Evolutionary conservation across 2,797 vertebrate species (phyloP).

Genomic region (Poeciliopsis turneri): DNA sequence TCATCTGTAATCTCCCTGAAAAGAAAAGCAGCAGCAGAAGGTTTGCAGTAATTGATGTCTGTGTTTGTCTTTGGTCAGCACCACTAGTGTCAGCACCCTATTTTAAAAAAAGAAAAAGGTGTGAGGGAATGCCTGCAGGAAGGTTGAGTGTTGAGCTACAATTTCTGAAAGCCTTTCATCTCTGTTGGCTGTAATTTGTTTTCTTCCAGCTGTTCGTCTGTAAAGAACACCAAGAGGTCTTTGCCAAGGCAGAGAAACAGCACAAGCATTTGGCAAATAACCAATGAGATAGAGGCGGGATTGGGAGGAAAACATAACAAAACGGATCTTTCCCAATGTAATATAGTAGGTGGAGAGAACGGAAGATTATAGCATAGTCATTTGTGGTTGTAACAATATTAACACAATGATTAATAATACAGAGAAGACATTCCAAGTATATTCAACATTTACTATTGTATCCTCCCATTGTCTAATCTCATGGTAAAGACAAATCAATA

Average conservation of each 20-base stretch:
- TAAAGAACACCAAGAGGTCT: slow-evolving; percentile 41
- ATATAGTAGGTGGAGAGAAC: not conserved
- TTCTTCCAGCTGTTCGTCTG: slow-evolving; percentile 67
- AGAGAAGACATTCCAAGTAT: not conserved
- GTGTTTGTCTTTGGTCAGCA: slow-evolving; percentile 28
- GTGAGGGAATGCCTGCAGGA: slow-evolving; percentile 48
- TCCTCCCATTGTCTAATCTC: not conserved
- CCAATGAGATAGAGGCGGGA: slow-evolving; percentile 46
- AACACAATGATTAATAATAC: not conserved
- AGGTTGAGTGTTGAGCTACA: slow-evolving; percentile 20
- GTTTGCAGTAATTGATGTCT: slow-evolving; percentile 1
- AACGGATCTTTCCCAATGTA: not conserved
- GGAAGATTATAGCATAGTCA: not conserved
- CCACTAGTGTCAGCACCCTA: slow-evolving; percentile 21
- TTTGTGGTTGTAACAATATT: not conserved
- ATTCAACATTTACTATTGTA: not conserved
- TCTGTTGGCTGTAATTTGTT: slow-evolving; percentile 65
- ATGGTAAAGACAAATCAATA: not conserved
- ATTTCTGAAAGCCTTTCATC: slow-evolving; percentile 61
- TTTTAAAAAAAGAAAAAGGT: slow-evolving; percentile 49
- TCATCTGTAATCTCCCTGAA: slow-evolving; percentile 12
- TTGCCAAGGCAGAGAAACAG: slow-evolving; percentile 25
- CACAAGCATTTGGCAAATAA: slow-evolving; percentile 25
- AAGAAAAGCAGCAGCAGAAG: slow-evolving; percentile 27
- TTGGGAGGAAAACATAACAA: not conserved